Evolutionary conservation across 1,140 invertebrate genomes (phyloP).

Genomic region (Brachionus plicatilis): DNA sequence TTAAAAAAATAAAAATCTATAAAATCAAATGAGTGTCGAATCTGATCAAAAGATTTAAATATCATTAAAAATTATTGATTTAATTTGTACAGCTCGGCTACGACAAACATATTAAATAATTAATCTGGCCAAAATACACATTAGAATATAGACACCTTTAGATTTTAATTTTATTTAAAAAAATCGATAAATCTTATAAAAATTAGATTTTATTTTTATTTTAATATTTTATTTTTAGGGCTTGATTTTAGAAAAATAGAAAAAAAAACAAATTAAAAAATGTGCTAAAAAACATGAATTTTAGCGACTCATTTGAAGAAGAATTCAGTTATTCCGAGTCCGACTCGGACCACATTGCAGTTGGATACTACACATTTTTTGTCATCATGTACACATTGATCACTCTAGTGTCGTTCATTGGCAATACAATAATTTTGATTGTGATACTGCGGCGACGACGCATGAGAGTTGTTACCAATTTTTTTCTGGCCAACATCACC

Average conservation of each 20-base stretch:
- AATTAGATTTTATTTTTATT: background rate
- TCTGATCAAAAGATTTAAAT: background rate
- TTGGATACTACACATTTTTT: background rate
- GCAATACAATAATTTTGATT: slow-evolving; percentile 19
- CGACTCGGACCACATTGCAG: background rate
- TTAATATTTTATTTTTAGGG: background rate
- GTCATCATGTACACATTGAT: slow-evolving; percentile 2
- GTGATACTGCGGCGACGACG: slow-evolving; percentile 21
- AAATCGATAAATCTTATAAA: background rate
- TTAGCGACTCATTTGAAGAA: background rate
- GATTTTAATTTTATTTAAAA: background rate
- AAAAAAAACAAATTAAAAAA: background rate
- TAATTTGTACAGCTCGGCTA: background rate
- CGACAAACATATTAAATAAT: background rate
- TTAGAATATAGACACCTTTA: background rate
- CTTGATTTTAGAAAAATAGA: too few relatives aligned
- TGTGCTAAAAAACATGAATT: background rate
- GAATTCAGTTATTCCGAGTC: background rate
- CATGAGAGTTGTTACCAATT: slow-evolving; percentile 32
- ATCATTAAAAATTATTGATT: background rate
- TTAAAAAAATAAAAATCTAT: background rate
- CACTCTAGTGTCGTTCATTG: background rate
- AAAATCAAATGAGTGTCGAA: background rate
- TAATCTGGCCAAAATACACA: background rate
- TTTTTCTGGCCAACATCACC: slow-evolving; percentile 36